Percentiles rank a stretch among this genome's conserved stretches.
Evolutionary conservation across 2,113 vertebrate species (phyloP).

Genomic region (Cygnus buccinator): DNA sequence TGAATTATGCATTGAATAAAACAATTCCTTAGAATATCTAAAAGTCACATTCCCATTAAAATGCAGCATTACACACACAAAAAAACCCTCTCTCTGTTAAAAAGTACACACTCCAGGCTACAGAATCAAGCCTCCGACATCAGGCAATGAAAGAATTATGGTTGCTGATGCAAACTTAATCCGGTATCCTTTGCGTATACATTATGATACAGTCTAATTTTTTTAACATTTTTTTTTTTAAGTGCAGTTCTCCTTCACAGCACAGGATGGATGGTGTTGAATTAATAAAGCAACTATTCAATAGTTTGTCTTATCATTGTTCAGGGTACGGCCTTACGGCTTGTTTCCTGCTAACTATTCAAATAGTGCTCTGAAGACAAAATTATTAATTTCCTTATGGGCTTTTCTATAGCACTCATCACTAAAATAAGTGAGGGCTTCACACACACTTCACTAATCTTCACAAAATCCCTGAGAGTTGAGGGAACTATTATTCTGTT

Average conservation of each 20-base stretch:
- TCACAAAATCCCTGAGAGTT: conserved; percentile 36
- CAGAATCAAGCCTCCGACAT: conserved; percentile 39
- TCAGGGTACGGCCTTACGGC: conserved; percentile 42
- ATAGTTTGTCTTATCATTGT: conserved; percentile 66
- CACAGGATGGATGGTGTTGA: conserved; percentile 36
- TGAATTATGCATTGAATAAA: conserved; percentile 26
- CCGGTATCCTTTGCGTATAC: conserved; percentile 25
- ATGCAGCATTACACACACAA: neutral
- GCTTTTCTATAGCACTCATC: conserved; percentile 59
- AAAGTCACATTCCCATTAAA: conserved; percentile 29
- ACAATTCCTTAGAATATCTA: conserved; percentile 35
- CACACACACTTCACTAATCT: conserved; percentile 60
- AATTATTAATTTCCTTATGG: conserved; percentile 68
- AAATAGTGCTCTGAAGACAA: conserved; percentile 58
- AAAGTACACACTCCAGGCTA: conserved; percentile 35
- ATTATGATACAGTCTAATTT: conserved; percentile 48
- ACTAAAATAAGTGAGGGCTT: conserved; percentile 48
- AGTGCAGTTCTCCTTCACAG: conserved; percentile 43
- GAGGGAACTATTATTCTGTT: conserved; percentile 37
- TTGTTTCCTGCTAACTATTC: conserved; percentile 66
- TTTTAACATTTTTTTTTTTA: conserved; percentile 49
- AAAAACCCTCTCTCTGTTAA: neutral
- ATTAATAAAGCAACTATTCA: conserved; percentile 64
- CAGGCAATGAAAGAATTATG: conserved; percentile 46
- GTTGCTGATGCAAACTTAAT: conserved; percentile 53